phyloP scores from a whole-genome alignment of 1,140 invertebrate genomes.

The Battus philenor region DNA sequence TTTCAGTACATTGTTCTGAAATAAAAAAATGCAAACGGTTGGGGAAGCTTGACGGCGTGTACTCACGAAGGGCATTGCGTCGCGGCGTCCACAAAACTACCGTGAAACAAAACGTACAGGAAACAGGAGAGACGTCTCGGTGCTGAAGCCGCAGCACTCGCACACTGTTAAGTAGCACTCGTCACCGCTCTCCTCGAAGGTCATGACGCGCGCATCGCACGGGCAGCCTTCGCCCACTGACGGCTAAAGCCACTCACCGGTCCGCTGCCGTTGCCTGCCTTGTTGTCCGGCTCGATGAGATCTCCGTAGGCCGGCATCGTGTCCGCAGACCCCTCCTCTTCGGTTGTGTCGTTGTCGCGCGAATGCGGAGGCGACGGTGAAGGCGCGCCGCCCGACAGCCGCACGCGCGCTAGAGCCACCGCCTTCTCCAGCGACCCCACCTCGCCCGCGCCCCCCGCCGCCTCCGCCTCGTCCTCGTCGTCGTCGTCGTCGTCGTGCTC shows the following conservation, averaged over 20 bases:
- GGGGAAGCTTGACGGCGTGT: conserved; percentile 38
- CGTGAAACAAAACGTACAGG: conserved; percentile 69
- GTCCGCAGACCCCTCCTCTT: conserved; percentile 62
- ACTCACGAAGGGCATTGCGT: conserved; percentile 68
- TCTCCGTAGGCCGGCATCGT: conserved; percentile 70
- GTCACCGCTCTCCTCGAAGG: conserved; percentile 66
- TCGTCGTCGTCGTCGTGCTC: conserved; percentile 62
- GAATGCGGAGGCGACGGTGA: conserved; percentile 50
- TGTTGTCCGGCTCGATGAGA: conserved; percentile 59
- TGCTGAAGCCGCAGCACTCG: conserved; percentile 74
- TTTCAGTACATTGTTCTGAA: no score
- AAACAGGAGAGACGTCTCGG: conserved; percentile 65
- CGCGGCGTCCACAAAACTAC: conserved; percentile 53
- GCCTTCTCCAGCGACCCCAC: conserved; percentile 68
- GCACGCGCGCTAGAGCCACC: conserved; percentile 62
- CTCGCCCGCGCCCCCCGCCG: conserved; percentile 62
- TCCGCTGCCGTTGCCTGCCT: conserved; percentile 36
- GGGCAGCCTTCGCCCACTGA: conserved; percentile 42
- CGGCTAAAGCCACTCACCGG: conserved; percentile 45
- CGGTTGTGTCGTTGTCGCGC: conserved; percentile 54
- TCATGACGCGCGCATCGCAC: conserved; percentile 69
- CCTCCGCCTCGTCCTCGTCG: conserved; percentile 33
- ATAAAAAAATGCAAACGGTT: conserved; percentile 40
- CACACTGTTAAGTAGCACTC: conserved; percentile 68
- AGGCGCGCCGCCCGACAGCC: conserved; percentile 41